Evolutionary conservation across 2,113 vertebrate species (phyloP).

Genomic region (Oplegnathus fasciatus): DNA sequence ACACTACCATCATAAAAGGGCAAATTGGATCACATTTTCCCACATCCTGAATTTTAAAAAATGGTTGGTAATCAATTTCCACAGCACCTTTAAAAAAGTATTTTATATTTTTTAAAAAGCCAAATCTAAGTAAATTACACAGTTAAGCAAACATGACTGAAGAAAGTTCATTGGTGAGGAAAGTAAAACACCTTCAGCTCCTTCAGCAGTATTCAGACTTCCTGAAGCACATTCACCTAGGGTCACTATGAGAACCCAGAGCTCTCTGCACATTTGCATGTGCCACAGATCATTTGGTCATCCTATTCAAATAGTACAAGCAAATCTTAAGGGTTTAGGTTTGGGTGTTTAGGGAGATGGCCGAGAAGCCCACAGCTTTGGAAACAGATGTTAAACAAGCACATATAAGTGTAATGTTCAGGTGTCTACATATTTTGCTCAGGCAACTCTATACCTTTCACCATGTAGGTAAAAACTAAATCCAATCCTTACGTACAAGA

Average conservation of each 20-base stretch:
- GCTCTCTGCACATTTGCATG: slow-evolving; percentile 59
- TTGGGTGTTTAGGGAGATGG: background rate
- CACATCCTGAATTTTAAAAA: background rate
- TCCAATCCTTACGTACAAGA: background rate
- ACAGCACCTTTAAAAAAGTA: background rate
- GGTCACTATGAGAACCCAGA: slow-evolving; percentile 11
- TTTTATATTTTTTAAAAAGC: background rate
- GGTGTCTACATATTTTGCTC: background rate
- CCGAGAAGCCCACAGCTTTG: background rate
- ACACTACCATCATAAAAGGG: background rate
- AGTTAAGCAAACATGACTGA: background rate
- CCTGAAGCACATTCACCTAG: slow-evolving; percentile 24
- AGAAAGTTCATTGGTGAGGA: background rate
- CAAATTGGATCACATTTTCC: background rate
- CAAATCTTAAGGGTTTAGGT: slow-evolving; percentile 38
- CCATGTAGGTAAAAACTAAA: background rate
- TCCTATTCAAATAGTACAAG: slow-evolving; percentile 62
- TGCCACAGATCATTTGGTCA: slow-evolving; percentile 32
- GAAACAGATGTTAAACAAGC: background rate
- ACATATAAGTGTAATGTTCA: background rate
- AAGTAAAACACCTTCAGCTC: background rate
- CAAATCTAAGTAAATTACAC: background rate
- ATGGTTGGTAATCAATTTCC: background rate
- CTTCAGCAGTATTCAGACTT: slow-evolving; percentile 1
- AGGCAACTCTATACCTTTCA: background rate